Evolutionary conservation across 2,797 vertebrate genomes (phyloP).

Genomic region (Chloroceryle amazona): DNA sequence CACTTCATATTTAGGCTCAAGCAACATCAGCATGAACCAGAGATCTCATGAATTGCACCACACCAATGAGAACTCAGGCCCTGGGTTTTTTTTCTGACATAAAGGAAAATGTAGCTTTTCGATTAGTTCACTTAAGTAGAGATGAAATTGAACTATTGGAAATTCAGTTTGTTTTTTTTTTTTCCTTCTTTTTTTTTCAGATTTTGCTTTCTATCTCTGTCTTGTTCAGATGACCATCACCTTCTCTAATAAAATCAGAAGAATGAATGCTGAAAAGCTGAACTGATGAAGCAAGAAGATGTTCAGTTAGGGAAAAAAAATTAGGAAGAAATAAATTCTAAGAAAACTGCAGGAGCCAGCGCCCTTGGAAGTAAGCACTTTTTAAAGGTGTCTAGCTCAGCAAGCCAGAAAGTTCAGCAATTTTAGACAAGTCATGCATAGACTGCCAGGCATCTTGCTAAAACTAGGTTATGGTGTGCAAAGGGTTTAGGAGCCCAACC

Average conservation of each 20-base stretch:
- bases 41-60: neutral
- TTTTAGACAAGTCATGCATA: neutral
- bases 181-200: fast-evolving
- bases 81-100: neutral
- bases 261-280: neutral
- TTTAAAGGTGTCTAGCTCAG: neutral
- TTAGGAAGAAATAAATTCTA: neutral
- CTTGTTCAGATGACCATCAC: neutral
- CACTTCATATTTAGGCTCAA: neutral
- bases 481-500: neutral
- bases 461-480: neutral
- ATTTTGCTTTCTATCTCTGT: neutral
- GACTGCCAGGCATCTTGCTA: neutral
- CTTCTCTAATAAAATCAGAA: neutral
- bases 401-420: neutral
- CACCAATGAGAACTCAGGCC: neutral
- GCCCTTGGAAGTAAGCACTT: neutral
- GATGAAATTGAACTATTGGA: neutral
- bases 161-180: fast-evolving
- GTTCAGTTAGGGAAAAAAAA: neutral
- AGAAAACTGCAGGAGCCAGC: neutral
- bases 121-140: neutral
- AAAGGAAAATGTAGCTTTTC: neutral
- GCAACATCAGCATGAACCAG: neutral
- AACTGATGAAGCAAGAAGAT: neutral